Evolutionary conservation across 2,888 invertebrate genomes (phyloP).

Genomic region (Caenorhabditis sp.): DNA sequence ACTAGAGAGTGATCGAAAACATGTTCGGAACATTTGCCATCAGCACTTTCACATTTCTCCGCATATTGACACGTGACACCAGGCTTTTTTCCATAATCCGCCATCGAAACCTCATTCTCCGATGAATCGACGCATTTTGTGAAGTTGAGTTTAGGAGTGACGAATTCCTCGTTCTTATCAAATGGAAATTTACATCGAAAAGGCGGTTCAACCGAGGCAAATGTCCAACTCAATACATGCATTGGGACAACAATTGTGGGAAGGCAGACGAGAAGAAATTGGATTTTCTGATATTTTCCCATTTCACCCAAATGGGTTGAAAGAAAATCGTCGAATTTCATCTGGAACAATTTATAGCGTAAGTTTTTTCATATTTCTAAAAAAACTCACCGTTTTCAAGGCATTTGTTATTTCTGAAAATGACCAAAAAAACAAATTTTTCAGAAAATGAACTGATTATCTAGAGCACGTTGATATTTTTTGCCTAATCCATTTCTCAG

Average conservation of each 20-base stretch:
- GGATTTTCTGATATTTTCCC: constrained; percentile 62
- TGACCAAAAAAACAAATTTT: too few relatives aligned
- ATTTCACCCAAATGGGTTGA: constrained; percentile 69
- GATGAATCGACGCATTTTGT: constrained; percentile 41
- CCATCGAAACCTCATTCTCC: constrained; percentile 17
- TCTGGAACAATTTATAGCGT: constrained; percentile 30
- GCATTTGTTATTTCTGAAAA: neutral
- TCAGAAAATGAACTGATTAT: too few relatives aligned
- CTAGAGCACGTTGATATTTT: too few relatives aligned
- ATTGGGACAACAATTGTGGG: constrained; percentile 69
- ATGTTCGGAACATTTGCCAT: constrained; percentile 40
- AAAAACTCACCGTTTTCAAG: neutral
- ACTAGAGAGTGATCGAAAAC: constrained; percentile 63
- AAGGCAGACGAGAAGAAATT: constrained; percentile 68
- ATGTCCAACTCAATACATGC: constrained; percentile 71
- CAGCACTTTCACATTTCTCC: constrained; percentile 18
- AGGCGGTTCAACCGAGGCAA: constrained; percentile 63
- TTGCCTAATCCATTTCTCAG: too few relatives aligned
- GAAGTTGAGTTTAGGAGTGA: constrained; percentile 30
- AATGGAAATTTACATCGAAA: constrained; percentile 56
- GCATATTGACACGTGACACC: constrained; percentile 45
- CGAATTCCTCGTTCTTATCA: constrained; percentile 47
- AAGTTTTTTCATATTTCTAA: neutral
- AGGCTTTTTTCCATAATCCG: constrained; percentile 15
- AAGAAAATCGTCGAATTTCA: constrained; percentile 71